phyloP scores from a whole-genome alignment of 2,113 vertebrate genomes.

The Casuarius casuarius region DNA sequence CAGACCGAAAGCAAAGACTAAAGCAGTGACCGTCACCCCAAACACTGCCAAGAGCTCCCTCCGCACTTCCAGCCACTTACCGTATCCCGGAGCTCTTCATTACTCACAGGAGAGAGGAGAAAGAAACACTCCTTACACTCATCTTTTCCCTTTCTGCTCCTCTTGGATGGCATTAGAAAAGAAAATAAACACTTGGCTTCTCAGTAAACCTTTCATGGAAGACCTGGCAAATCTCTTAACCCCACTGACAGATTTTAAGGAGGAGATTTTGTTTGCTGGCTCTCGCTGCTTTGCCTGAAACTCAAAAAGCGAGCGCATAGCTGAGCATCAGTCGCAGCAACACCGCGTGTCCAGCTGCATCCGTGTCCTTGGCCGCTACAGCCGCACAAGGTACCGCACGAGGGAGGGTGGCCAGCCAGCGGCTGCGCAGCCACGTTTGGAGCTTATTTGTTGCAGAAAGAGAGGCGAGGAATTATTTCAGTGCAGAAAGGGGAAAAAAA shows the following conservation, averaged over 20 bases:
- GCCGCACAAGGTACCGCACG: rapidly evolving
- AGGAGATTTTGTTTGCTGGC: background rate
- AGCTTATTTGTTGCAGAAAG: background rate
- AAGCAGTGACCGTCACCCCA: background rate
- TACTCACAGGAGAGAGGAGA: background rate
- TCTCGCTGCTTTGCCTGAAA: background rate
- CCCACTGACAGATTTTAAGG: background rate
- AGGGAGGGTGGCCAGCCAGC: background rate
- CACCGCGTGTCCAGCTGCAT: rapidly evolving
- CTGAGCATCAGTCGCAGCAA: background rate
- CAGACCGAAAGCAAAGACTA: background rate
- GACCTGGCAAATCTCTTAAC: background rate
- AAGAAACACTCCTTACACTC: background rate
- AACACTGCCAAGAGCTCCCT: background rate
- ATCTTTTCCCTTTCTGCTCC: background rate
- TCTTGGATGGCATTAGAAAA: rapidly evolving
- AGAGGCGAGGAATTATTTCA: background rate
- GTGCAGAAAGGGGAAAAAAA: rapidly evolving
- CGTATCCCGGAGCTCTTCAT: background rate
- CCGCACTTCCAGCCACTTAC: background rate
- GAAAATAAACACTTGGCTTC: background rate
- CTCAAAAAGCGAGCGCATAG: background rate
- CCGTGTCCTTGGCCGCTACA: rapidly evolving
- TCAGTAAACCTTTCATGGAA: background rate
- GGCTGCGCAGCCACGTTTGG: rapidly evolving